These are phyloP conservation scores for Drosophila arawakana DNA, from an alignment of 1,140 invertebrate genomes.

Conservation along the genomic window DNA sequence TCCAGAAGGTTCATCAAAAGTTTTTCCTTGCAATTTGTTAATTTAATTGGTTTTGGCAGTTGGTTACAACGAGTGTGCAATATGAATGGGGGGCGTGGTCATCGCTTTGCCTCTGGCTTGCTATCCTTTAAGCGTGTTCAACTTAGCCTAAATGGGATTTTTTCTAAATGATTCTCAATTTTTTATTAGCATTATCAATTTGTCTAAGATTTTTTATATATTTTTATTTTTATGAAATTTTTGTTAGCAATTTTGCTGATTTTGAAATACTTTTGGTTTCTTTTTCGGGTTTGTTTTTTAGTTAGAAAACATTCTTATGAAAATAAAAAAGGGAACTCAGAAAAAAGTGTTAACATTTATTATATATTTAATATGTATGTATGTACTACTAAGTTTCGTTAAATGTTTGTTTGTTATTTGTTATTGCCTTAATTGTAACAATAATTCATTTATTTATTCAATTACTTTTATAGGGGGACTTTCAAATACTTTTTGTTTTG, in stretches of 20 bases:
- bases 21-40: constrained; percentile 9
- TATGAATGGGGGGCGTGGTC: constrained; percentile 44
- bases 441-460: constrained; percentile 51
- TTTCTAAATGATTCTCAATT: constrained; percentile 22
- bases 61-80: constrained; percentile 67
- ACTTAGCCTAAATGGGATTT: constrained; percentile 47
- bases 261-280: constrained; percentile 48
- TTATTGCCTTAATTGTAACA: constrained; percentile 58
- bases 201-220: constrained; percentile 56
- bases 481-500: constrained; percentile 31
- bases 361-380: constrained; percentile 41
- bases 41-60: constrained; percentile 62
- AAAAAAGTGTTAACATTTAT: constrained; percentile 70
- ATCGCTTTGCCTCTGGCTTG: constrained; percentile 32
- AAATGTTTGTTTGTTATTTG: constrained; percentile 20
- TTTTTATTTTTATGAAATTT: constrained; percentile 25
- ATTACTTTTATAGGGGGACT: constrained; percentile 42
- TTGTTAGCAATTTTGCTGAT: constrained; percentile 39
- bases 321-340: constrained; percentile 71
- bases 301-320: constrained; percentile 59
- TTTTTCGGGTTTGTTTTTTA: constrained; percentile 34
- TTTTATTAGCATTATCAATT: constrained; percentile 53
- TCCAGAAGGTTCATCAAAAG: background rate
- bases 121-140: constrained; percentile 54
- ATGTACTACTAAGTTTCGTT: constrained; percentile 59